A percentile compares a stretch with the other conserved stretches of the same genome.
phyloP scores from a whole-genome alignment of 92 coral and sea anemone species.

The Muricea muricata region DNA sequence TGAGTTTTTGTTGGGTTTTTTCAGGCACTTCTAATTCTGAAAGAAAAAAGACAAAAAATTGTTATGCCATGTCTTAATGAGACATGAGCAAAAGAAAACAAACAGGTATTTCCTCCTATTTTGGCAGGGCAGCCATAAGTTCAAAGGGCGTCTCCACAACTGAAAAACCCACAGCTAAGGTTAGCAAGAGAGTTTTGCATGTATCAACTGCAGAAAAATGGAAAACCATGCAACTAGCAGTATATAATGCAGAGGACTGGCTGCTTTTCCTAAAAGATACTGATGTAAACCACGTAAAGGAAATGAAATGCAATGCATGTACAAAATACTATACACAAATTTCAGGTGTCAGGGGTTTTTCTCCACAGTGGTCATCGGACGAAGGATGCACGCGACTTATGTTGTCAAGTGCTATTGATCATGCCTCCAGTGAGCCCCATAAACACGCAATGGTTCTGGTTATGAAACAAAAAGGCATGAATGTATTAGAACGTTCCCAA shows the following conservation, averaged over 20 bases:
- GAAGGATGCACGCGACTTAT: constrained; percentile 71
- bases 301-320: constrained; percentile 75
- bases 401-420: constrained; percentile 68
- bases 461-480: constrained; percentile 49
- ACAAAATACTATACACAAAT: constrained; percentile 61
- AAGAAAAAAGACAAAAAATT: background rate
- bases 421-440: constrained; percentile 73
- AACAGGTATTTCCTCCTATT: constrained; percentile 16
- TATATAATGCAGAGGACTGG: constrained; percentile 68
- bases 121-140: constrained; percentile 17
- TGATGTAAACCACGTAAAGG: constrained; percentile 52
- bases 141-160: constrained; percentile 23
- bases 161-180: constrained; percentile 5
- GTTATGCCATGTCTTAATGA: background rate
- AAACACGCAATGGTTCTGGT: constrained; percentile 69
- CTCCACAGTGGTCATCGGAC: constrained; percentile 71
- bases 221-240: constrained; percentile 65
- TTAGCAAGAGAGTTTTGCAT: constrained; percentile 24
- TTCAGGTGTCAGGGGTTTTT: constrained; percentile 73
- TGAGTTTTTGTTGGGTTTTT: constrained; percentile 4
- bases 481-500: constrained; percentile 68
- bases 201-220: constrained; percentile 65
- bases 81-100: constrained; percentile 24
- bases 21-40: constrained; percentile 3
- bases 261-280: constrained; percentile 63